Conservation (phyloP, 2,113 vertebrate genomes). For the Limnothrissa miodon region DNA sequence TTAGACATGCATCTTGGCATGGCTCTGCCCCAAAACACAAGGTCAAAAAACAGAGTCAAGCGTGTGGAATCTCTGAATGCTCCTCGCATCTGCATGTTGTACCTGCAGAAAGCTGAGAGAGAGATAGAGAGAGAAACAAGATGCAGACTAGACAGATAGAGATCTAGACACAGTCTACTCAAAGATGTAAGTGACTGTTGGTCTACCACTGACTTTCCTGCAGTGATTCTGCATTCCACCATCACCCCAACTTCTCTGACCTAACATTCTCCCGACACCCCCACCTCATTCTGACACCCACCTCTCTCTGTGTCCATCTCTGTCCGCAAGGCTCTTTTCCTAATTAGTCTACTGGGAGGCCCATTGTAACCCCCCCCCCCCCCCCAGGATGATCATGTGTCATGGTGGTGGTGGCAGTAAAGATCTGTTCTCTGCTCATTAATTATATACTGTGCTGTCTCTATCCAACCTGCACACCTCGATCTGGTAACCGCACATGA, state of each 20-base stretch:
- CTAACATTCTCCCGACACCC: neutral
- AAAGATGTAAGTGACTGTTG: neutral
- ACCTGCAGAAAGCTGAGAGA: neutral
- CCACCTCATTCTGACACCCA: neutral
- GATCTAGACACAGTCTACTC: neutral
- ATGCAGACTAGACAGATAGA: too few relatives aligned
- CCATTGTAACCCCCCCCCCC: neutral
- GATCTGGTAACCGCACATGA: slow-evolving; percentile 27
- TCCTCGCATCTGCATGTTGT: neutral
- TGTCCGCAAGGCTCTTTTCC: neutral
- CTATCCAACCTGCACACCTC: slow-evolving; percentile 18
- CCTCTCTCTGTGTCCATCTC: neutral
- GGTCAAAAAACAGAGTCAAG: neutral
- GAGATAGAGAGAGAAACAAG: too few relatives aligned
- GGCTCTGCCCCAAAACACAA: neutral
- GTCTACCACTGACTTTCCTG: neutral
- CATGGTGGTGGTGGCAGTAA: slow-evolving; percentile 34
- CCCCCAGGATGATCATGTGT: slow-evolving; percentile 37
- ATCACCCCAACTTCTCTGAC: neutral
- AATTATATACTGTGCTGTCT: slow-evolving; percentile 44
- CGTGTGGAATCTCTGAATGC: neutral
- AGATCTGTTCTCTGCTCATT: slow-evolving; percentile 42
- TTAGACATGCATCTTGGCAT: slow-evolving; percentile 19
- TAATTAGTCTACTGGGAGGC: slow-evolving; percentile 13
- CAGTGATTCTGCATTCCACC: neutral